These are phyloP conservation scores for Psylliodes chrysocephalus DNA, from an alignment of 2,888 invertebrate species.

Conservation along the genomic window DNA sequence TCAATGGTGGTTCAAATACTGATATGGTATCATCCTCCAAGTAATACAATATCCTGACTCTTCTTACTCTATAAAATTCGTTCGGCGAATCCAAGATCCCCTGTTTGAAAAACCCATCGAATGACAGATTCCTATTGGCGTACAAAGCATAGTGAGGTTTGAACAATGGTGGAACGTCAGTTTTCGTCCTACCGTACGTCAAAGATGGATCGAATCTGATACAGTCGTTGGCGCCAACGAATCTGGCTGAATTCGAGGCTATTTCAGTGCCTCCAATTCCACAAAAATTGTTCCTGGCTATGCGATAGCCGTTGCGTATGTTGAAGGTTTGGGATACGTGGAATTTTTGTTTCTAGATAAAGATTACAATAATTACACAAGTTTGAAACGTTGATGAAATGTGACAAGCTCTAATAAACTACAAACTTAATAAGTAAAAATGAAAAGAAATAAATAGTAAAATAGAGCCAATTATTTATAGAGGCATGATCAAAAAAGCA, in stretches of 20 bases:
- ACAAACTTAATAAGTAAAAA: too few species aligned
- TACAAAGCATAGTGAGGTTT: conserved; percentile 77
- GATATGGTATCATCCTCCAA: conserved; percentile 86
- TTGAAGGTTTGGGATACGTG: conserved; percentile 73
- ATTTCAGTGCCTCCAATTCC: conserved; percentile 72
- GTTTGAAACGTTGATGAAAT: too few species aligned
- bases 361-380: background rate
- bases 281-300: conserved; percentile 67
- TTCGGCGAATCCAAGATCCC: conserved; percentile 79
- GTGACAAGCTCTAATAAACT: too few species aligned
- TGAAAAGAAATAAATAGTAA: too few species aligned
- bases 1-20: conserved; percentile 79
- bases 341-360: conserved; percentile 66
- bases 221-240: conserved; percentile 67
- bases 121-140: conserved; percentile 81
- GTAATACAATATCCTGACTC: conserved; percentile 85
- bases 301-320: conserved; percentile 74
- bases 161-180: conserved; percentile 69
- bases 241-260: conserved; percentile 71
- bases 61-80: conserved; percentile 77
- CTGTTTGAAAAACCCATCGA: conserved; percentile 86
- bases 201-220: conserved; percentile 74
- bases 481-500: too few species aligned
- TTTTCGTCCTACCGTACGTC: conserved; percentile 75
- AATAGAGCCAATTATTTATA: too few species aligned